These are phyloP conservation scores for Hesperophylax magnus DNA, from an alignment of 1,140 invertebrate species.

Conservation along the genomic window DNA sequence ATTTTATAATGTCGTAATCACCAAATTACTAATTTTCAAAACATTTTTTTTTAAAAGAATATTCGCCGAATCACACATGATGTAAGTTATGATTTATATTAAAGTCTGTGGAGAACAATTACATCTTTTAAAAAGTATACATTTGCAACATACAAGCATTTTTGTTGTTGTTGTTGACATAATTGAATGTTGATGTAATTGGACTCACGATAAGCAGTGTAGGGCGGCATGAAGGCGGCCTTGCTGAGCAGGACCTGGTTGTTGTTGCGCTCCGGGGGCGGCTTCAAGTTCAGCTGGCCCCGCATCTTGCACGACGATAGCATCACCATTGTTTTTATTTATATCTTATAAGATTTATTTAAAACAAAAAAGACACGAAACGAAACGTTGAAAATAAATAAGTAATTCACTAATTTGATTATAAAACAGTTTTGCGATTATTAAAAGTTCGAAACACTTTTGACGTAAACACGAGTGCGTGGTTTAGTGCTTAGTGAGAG, in stretches of 20 bases:
- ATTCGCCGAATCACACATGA: too few species aligned
- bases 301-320: constrained; percentile 54
- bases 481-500: neutral
- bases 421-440: neutral
- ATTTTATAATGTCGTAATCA: too few species aligned
- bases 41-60: too few species aligned
- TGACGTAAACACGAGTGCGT: neutral
- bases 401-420: constrained; percentile 6
- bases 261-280: constrained; percentile 54
- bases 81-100: too few species aligned
- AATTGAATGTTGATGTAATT: too few species aligned
- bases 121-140: too few species aligned
- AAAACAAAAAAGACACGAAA: neutral
- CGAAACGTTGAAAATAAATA: constrained; percentile 4
- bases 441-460: constrained; percentile 20
- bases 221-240: constrained; percentile 45
- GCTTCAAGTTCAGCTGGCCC: constrained; percentile 51
- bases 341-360: neutral
- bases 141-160: too few species aligned
- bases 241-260: constrained; percentile 48
- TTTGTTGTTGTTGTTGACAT: too few species aligned
- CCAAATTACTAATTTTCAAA: too few species aligned
- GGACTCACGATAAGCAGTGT: constrained; percentile 48
- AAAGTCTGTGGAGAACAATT: too few species aligned
- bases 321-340: constrained; percentile 47